Evolutionary conservation across 2,888 invertebrate genomes (phyloP), one percentile per base, ranked within the genome.

Genomic region (Drosophila stalkeri): DNA sequence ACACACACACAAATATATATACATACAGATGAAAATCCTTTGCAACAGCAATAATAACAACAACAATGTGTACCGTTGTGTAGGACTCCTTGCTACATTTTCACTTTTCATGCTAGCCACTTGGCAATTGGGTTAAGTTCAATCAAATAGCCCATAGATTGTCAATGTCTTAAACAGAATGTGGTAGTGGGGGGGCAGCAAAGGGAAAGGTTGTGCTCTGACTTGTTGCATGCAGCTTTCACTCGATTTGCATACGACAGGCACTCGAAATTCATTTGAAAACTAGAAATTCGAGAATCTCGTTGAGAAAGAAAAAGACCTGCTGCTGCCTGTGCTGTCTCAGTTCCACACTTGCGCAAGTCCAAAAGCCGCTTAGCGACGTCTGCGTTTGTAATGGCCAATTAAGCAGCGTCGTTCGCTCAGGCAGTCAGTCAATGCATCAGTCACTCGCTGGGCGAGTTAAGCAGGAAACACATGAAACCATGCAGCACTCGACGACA

Each of bases 211-310:
- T 43, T 37, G 12, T 14, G 31, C 23, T n/a, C 1, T 31, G 72
- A 74, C 81, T 81, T 84, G 77, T 76, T 72, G 68, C 77, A 57
- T 23, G 55, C 60, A 75, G 89, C 90, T 91, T 91, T 91, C 89
- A 89, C 91, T 84, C 75, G 82, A 91, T 89, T 89, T 88, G 85
- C 89, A 89, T 89, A 83, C 60, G 68, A 59, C 56, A 57, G 60
- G 49, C 59, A 64, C 49, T 39, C 44, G 62, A 76, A 75, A 73
- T 71, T 75, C 47, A 74, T 77, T 81, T 72, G 27, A 44, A 76
- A 78, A 69, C 59, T 67, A 47, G 71, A 79, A 74, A 74, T 56
- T 68, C 55, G 65, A 69, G 73, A 80, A 86, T 75, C 60, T 63
- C 61, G 8, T n/a, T 54, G 23, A 1, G 23, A 41, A 56, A n/a